Evolutionary conservation across 2,888 invertebrate genomes (phyloP).

Genomic region (Drosophila picticornis): DNA sequence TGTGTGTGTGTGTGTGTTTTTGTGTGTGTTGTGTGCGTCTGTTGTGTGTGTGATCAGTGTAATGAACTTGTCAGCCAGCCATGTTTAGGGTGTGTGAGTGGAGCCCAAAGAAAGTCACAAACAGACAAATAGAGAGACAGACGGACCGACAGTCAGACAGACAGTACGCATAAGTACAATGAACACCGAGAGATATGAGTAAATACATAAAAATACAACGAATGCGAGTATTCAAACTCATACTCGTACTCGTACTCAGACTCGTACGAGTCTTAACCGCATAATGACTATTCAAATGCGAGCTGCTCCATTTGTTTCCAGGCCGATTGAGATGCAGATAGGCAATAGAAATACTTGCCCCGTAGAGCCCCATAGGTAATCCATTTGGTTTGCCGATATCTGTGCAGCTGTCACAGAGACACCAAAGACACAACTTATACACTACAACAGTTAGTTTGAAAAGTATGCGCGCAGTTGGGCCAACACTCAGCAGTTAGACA

Average conservation of each 20-base stretch:
- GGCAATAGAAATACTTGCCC: constrained; percentile 24
- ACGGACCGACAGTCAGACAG: constrained; percentile 24
- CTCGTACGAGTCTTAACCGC: constrained; percentile 42
- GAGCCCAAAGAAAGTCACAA: constrained; percentile 66
- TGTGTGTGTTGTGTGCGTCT: constrained; percentile 25
- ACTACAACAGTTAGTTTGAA: constrained; percentile 57
- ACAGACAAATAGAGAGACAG: constrained; percentile 3
- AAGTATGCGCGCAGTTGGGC: constrained; percentile 66
- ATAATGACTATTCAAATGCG: constrained; percentile 67
- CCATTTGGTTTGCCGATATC: constrained; percentile 76
- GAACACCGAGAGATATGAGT: constrained; percentile 36
- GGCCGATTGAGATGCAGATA: constrained; percentile 58
- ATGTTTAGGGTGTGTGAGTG: constrained; percentile 69
- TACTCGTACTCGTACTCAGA: not conserved
- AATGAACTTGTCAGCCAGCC: constrained; percentile 79
- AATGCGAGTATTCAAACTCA: constrained; percentile 12
- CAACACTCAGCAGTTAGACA: constrained; percentile 40
- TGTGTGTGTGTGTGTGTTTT: constrained; percentile 12
- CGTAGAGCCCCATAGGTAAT: constrained; percentile 56
- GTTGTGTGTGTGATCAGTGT: constrained; percentile 42
- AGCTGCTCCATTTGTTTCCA: constrained; percentile 74
- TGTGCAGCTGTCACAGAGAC: constrained; percentile 70
- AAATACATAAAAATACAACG: constrained; percentile 21
- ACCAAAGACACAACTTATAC: constrained; percentile 26
- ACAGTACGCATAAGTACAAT: constrained; percentile 53